Evolutionary conservation across 2,113 vertebrate species (phyloP), one percentile per base, ranked within the genome.

Genomic region (Brevimyrus niger): DNA sequence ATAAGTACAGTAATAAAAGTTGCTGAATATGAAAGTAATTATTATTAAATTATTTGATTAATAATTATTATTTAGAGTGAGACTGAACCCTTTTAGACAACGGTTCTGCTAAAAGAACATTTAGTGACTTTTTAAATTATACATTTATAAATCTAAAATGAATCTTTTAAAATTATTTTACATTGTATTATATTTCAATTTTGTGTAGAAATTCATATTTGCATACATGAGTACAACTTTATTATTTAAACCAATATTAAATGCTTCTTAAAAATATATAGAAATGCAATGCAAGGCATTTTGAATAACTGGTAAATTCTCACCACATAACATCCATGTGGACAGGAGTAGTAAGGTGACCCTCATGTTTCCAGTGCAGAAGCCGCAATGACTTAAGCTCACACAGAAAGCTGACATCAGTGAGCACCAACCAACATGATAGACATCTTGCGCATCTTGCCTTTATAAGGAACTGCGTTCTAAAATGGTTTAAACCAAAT

Each of bases 331-430:
- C 31, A 50, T 9, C 73, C 73, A 89, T 44, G 73, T 11, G 8
- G 80, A 27, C 88, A 89, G 21, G 48, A 89, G 48, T 10, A 89
- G 73, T 44, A 83, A 51, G 27, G 38, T 48, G 88, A 55, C 80
- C 48, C 31, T 31, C 88, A 89, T 89, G 31, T 53, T 55, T 15
- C 35, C 27, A 76, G 48, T 1, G 3, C 23, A n/a, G 73, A 42
- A 1, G 31, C 17, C 27, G 3, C n/a, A 80, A 17, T 87, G 27
- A 53, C 8, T 27, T 35, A 38, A 51, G 11, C 10, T 50, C n/a
- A 53, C 23, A 48, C 48, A 27, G 23, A 48, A 31, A 13, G 9
- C 61, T 38, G 48, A 35, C 55, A 9, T 21, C 15, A 55, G 13
- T 35, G 27, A n/a, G n/a, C 42, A 2, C 47, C 23, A 1, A 8